These are phyloP conservation scores for Malurus elegans DNA, from an alignment of 2,113 vertebrate genomes.

Conservation along the genomic window DNA sequence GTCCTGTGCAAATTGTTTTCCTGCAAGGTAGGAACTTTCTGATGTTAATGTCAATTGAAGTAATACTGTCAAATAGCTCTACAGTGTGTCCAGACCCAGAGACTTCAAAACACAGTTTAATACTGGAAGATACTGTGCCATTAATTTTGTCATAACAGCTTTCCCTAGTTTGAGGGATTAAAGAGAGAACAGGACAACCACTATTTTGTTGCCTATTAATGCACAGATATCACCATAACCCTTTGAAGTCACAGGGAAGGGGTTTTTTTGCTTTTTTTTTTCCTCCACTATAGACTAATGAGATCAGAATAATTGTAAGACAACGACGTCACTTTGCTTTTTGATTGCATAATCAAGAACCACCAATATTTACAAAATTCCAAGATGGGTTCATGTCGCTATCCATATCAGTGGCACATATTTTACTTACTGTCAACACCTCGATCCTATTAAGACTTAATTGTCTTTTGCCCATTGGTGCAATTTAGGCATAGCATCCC, in stretches of 20 bases:
- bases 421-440: neutral
- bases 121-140: neutral
- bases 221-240: neutral
- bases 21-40: conserved; percentile 45
- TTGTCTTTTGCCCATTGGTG: neutral
- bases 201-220: neutral
- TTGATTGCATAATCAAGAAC: neutral
- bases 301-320: neutral
- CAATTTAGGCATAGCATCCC: neutral
- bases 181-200: neutral
- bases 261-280: no score
- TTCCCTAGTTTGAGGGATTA: neutral
- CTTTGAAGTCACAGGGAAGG: neutral
- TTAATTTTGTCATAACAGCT: neutral
- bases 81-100: conserved; percentile 55
- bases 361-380: neutral
- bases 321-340: neutral
- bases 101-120: conserved; percentile 56
- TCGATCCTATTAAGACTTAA: neutral
- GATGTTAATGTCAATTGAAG: conserved; percentile 49
- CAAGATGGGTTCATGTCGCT: neutral
- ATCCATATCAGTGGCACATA: neutral
- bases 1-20: conserved; percentile 65
- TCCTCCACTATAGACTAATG: neutral
- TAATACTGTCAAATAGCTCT: conserved; percentile 51